Conservation (phyloP, 2,113 vertebrate genomes). For the cat (Felis catus) region F.catus_Fca126_mat1.0 CM031424.1:86019501-86020000, state of each 20-base stretch:
- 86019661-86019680: background rate
- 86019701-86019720: background rate
- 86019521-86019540: background rate
- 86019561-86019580: background rate
- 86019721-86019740: background rate
- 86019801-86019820: constrained; percentile 95
- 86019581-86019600: background rate
- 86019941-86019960: constrained; percentile 84
- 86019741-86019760: background rate
- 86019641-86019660: background rate
- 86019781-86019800: accelerated
- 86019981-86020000: background rate
- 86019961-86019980: constrained; percentile 89
- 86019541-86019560: background rate
- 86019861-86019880: constrained; percentile 94
- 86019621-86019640: background rate
- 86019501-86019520: background rate
- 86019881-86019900: constrained; percentile 92
- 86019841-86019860: constrained; percentile 96
- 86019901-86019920: constrained; percentile 97
- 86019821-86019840: constrained; percentile 94
- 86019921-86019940: constrained; percentile 92
- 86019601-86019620: background rate
- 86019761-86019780: accelerated
- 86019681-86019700: background rate